Base-by-base conservation (phyloP, 1,140 invertebrate species). In the Protaetia brevitarsis region DNA sequence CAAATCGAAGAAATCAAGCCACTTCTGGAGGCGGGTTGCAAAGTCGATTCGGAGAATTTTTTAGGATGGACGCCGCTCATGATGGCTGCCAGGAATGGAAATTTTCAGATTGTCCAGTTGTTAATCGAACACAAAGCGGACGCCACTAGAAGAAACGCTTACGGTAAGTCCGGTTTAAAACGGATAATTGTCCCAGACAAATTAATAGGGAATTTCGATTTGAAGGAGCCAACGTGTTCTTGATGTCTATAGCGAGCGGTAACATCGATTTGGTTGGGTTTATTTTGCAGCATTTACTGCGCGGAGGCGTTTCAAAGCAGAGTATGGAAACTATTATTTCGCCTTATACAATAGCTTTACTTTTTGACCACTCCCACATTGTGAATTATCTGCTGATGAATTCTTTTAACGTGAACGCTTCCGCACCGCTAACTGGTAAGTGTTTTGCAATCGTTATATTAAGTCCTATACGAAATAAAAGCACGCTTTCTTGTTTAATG, bases 1-100 rank as follows among this genome's bases (percentile, higher is more conserved):
- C 62, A 71, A 4, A n/a, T 70, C 7, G 67, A 70, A 31, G 27
- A 58, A 7, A 31, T 77, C 0, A 29, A 21, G 11, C 62, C 71
- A 63, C 51, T 72, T 31, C 31, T 76, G 21, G 58, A 71, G 16
- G 66, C 64, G 19, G 37, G 64, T n/a, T 29, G 63, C 26, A 78
- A 73, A 62, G 72, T 76, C 51, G 77, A 82, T 59, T 68, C 63
- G 8, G 77, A 77, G 72, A 84, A 82, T 72, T 77, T 77, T 70
- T 79, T 81, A 68, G 81, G 82, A 2, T 83, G 82, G 82, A 83
- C 82, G 6, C 82, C 83, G 5, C 64, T 84, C 26, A 83, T 83
- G 82, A 79, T 82, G 68, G 82, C 82, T 3, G 69, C 82, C 65
- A 73, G 83, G 56, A 80, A 81, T 70, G 77, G 76, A 65, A 76